phyloP scores from a whole-genome alignment of 2,797 vertebrate genomes.

The Tadarida brasiliensis region DNA sequence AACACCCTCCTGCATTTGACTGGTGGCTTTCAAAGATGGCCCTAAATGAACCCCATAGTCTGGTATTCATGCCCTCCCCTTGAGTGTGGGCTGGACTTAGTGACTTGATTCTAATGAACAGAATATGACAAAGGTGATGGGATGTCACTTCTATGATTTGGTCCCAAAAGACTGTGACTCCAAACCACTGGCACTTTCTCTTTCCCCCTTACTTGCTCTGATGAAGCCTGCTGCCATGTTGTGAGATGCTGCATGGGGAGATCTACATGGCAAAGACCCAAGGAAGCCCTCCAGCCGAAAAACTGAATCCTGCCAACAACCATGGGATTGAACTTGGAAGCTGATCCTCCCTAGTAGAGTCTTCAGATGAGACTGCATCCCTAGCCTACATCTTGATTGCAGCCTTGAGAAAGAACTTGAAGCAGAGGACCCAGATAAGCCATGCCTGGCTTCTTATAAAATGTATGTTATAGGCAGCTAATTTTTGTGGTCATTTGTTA shows the following conservation, averaged over 20 bases:
- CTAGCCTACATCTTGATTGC: background rate
- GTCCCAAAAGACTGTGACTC: background rate
- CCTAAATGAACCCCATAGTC: background rate
- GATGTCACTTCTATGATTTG: conserved; percentile 1
- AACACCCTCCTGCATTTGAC: background rate
- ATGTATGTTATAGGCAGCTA: background rate
- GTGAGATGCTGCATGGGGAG: background rate
- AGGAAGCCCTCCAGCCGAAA: background rate
- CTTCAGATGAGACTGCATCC: background rate
- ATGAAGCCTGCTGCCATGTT: background rate
- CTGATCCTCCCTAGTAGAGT: background rate
- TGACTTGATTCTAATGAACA: conserved; percentile 10
- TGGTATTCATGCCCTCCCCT: background rate
- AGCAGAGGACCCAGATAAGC: background rate
- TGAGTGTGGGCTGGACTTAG: background rate
- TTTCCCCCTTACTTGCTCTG: background rate
- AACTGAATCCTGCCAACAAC: background rate
- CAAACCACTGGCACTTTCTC: background rate
- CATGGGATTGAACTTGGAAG: background rate
- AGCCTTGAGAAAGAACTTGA: background rate
- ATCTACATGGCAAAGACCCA: background rate
- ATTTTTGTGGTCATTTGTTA: background rate
- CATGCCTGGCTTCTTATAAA: conserved; percentile 12
- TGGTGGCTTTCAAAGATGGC: background rate
- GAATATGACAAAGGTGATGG: background rate